Evolutionary conservation across 2,113 vertebrate species (phyloP).

Genomic region (Stegostoma tigrinum): DNA sequence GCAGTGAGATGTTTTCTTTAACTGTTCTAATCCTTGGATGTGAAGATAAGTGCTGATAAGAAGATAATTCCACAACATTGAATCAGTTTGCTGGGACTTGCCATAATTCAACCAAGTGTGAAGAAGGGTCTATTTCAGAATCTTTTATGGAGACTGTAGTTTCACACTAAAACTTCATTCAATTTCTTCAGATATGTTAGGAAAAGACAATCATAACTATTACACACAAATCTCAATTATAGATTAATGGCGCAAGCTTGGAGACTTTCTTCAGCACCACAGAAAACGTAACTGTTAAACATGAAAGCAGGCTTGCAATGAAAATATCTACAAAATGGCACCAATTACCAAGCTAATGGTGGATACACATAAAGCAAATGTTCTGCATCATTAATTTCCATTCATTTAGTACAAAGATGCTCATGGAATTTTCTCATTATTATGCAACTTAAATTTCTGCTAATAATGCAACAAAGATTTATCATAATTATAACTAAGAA

Average conservation of each 20-base stretch:
- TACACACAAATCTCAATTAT: not conserved
- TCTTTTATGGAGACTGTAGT: not conserved
- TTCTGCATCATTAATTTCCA: not conserved
- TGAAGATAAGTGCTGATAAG: too few relatives aligned
- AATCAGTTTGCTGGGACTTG: not conserved
- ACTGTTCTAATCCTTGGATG: too few relatives aligned
- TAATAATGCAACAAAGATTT: not conserved
- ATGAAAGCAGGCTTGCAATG: not conserved
- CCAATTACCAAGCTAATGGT: not conserved
- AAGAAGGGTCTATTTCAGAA: not conserved
- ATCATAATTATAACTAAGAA: not conserved
- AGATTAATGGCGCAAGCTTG: not conserved
- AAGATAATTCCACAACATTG: not conserved
- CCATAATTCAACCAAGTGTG: not conserved
- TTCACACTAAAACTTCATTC: not conserved
- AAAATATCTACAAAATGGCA: not conserved
- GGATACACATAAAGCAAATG: not conserved
- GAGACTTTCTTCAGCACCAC: not conserved
- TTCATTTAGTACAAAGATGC: not conserved
- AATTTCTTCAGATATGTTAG: not conserved
- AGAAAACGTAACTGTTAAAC: constrained; percentile 1
- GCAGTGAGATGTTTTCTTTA: too few relatives aligned
- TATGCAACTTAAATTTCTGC: too few relatives aligned
- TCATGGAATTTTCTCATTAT: not conserved
- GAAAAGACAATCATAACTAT: not conserved